Evolutionary conservation across 2,113 vertebrate genomes (phyloP).

Genomic region (Buteo buteo): DNA sequence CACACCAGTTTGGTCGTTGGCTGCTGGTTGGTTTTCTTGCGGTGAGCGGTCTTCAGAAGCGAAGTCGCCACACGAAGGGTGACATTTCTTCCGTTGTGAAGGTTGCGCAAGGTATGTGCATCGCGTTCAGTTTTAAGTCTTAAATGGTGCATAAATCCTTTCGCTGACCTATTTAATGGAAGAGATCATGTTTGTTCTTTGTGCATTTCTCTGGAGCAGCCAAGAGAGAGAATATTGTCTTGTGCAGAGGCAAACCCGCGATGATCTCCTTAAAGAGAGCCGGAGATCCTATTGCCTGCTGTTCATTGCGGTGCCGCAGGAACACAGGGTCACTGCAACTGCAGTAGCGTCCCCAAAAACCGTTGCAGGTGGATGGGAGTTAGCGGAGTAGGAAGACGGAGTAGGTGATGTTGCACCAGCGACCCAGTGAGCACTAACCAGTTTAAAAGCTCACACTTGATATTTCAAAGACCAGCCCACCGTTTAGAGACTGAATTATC

Average conservation of each 20-base stretch:
- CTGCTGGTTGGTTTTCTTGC: not conserved
- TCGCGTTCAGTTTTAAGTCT: not conserved
- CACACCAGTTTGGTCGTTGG: not conserved
- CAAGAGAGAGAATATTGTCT: not conserved
- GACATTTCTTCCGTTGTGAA: not conserved
- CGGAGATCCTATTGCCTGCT: not conserved
- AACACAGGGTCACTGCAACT: no score
- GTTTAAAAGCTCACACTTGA: not conserved
- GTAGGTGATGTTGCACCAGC: not conserved
- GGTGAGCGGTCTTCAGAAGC: fast-evolving
- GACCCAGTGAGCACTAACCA: not conserved
- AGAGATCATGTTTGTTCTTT: not conserved
- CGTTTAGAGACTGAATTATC: not conserved
- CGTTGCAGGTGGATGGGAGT: not conserved
- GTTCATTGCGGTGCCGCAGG: not conserved
- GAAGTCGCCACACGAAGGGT: not conserved
- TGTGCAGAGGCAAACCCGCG: not conserved
- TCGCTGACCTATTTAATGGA: not conserved
- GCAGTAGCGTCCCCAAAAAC: not conserved
- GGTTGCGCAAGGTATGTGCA: not conserved
- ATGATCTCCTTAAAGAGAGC: not conserved
- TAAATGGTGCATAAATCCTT: not conserved
- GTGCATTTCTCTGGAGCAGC: not conserved
- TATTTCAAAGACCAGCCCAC: not conserved
- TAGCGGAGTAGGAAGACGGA: not conserved